phyloP scores from a whole-genome alignment of 2,113 vertebrate genomes.

The Corydoras sp. region DNA sequence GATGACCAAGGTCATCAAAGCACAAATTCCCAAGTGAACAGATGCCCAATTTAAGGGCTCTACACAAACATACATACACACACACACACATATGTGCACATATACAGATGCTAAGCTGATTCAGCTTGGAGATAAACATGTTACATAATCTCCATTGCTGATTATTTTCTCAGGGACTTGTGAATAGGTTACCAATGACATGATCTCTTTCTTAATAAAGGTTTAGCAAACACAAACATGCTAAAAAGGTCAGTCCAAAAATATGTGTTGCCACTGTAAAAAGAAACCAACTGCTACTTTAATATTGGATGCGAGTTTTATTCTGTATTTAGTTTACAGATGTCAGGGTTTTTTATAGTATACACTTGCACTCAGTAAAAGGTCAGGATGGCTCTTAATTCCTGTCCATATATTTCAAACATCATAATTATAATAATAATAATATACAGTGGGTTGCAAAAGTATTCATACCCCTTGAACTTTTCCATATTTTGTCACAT shows the following conservation, averaged over 20 bases:
- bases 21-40: background rate
- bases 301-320: constrained; percentile 39
- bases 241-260: constrained; percentile 51
- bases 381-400: too few relatives aligned
- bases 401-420: too few relatives aligned
- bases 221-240: constrained; percentile 38
- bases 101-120: constrained; percentile 25
- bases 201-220: constrained; percentile 34
- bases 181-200: constrained; percentile 46
- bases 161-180: constrained; percentile 49
- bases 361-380: too few relatives aligned
- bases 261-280: constrained; percentile 44
- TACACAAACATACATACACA: background rate
- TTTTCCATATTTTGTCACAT: too few relatives aligned
- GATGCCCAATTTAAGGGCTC: background rate
- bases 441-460: too few relatives aligned
- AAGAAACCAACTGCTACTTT: constrained; percentile 38
- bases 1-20: constrained; percentile 2
- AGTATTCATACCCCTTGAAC: too few relatives aligned
- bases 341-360: background rate
- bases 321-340: constrained; percentile 15
- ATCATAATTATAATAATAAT: too few relatives aligned
- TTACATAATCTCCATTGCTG: constrained; percentile 44
- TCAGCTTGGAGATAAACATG: constrained; percentile 40
- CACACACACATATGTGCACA: background rate